Evolutionary conservation across 2,888 invertebrate genomes (phyloP), one percentile per base, ranked within the genome.

Genomic region (Cataglyphis cursor): DNA sequence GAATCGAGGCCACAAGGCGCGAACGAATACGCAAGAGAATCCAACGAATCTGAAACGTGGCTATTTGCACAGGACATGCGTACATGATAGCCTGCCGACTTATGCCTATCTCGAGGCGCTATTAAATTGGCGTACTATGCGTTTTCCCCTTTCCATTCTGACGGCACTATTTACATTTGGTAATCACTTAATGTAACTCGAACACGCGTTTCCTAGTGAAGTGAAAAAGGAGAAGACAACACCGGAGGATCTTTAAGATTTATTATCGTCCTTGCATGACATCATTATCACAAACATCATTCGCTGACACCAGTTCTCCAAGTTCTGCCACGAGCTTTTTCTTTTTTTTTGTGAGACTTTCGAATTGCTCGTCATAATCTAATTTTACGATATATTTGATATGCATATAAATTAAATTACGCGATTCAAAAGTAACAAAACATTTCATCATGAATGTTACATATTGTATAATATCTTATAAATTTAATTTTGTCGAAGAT

Each of bases 1-100:
- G n/a, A 84, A 84, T 84, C 76, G 82, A 84, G 84, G 84, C 59
- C 84, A 59, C 72, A 72, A 76, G 59, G 72, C 54, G 82, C 57
- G 41, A 62, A 54, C 51, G 15, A 54, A n/a, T 51, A 35, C 35
- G 9, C 62, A 31, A 57, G 18, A 38, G 73, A 81, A 81, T 72
- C 48, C 80, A 76, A 35, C 31, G 51, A 51, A 54, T n/a, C 18
- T 51, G 57, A 38, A 61, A 75, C 24, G 18, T 44, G 38, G 38
- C 68, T 80, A 54, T 75, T 66, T 80, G 44, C 28, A 28, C 28
- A 65, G 62, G 66, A 82, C 15, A 5, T 35, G n/a, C 38, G n/a
- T n/a, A 8, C 28, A 28, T 48, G 21, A 62, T n/a, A 51, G n/a
- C 12, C 28, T 24, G 28, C n/a, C 3, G 3, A 21, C 9, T 78